These are phyloP conservation scores for Amphipoea lucens DNA, from an alignment of 2,888 invertebrate species.

Conservation along the genomic window DNA sequence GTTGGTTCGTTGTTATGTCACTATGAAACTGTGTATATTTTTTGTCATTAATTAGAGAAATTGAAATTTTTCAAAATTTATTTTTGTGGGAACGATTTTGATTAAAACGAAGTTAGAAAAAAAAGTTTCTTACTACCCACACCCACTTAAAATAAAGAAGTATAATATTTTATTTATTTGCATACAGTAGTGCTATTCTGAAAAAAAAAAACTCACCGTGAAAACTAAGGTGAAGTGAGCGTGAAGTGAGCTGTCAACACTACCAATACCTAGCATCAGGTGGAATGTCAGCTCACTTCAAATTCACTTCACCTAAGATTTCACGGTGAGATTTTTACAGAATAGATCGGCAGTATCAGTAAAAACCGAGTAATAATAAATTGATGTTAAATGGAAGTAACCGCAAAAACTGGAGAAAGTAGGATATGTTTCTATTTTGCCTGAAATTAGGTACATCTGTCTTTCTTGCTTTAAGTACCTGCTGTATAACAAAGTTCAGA, in stretches of 20 bases:
- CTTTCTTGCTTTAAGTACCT: not conserved
- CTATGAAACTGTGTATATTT: conserved; percentile 3
- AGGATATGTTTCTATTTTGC: not conserved
- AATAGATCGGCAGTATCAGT: no score
- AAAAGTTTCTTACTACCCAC: not conserved
- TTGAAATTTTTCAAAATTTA: not conserved
- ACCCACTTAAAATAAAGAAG: not conserved
- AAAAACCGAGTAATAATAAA: not conserved
- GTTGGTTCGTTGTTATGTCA: conserved; percentile 28
- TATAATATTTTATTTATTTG: not conserved
- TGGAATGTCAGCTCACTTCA: no score
- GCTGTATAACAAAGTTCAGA: not conserved
- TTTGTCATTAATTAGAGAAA: not conserved
- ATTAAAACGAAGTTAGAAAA: not conserved
- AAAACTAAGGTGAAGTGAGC: no score
- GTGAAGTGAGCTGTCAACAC: no score
- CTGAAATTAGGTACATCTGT: not conserved
- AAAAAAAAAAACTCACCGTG: no score
- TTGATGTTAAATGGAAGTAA: not conserved
- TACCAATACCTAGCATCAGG: no score
- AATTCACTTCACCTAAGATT: no score
- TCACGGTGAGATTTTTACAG: no score
- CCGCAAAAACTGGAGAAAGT: not conserved
- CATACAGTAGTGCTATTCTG: no score
- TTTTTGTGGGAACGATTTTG: not conserved